phyloP scores from a whole-genome alignment of 2,797 vertebrate genomes.

The Cryptoblepharus egeriae region DNA sequence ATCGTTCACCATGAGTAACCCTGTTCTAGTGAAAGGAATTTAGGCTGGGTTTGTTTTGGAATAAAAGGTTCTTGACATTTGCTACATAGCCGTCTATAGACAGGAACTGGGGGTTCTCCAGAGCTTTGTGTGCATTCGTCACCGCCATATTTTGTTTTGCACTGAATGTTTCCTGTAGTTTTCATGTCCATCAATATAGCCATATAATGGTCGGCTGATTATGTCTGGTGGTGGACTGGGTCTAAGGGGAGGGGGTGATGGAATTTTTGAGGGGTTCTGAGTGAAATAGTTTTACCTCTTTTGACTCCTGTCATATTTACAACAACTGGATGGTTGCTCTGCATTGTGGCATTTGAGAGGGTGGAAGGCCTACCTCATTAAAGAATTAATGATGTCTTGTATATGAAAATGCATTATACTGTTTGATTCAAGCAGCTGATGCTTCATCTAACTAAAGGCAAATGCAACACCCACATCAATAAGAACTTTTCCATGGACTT shows the following conservation, averaged over 20 bases:
- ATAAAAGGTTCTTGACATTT: slow-evolving; percentile 46
- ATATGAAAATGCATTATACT: slow-evolving; percentile 40
- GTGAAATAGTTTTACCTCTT: slow-evolving; percentile 63
- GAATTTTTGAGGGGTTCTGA: slow-evolving; percentile 58
- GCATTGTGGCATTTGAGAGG: slow-evolving; percentile 47
- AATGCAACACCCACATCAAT: slow-evolving; percentile 10
- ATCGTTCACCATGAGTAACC: accelerated
- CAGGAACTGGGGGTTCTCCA: slow-evolving; percentile 53
- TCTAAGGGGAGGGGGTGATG: slow-evolving; percentile 60
- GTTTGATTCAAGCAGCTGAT: background rate
- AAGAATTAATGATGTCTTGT: slow-evolving; percentile 3
- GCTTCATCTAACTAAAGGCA: slow-evolving; percentile 6
- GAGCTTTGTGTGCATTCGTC: slow-evolving; percentile 36
- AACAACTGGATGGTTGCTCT: slow-evolving; percentile 50
- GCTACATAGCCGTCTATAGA: slow-evolving; percentile 13
- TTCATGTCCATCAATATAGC: slow-evolving; percentile 37
- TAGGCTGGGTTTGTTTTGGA: background rate
- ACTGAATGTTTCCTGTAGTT: slow-evolving; percentile 63
- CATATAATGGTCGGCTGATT: slow-evolving; percentile 55
- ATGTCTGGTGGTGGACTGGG: slow-evolving; percentile 49
- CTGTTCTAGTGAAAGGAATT: background rate
- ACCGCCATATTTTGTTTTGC: slow-evolving; percentile 48
- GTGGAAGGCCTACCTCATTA: background rate
- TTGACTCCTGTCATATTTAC: slow-evolving; percentile 32
- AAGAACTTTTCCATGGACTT: slow-evolving; percentile 1